These are phyloP conservation scores for Falco biarmicus DNA, from an alignment of 2,797 vertebrate species.

Conservation along the genomic window DNA sequence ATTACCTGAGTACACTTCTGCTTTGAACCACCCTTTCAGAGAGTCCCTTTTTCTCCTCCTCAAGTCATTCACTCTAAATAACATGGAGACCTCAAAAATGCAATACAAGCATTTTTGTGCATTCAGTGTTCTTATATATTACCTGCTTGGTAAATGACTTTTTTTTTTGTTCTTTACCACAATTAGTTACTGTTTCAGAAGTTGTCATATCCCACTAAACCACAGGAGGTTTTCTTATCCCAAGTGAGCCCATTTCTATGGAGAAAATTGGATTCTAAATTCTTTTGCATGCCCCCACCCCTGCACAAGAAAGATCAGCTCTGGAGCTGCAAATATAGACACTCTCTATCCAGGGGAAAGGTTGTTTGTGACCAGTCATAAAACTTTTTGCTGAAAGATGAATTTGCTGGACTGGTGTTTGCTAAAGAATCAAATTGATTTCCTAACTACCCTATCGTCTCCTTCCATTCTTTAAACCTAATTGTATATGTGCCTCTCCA, in stretches of 20 bases:
- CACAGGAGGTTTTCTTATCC: not conserved
- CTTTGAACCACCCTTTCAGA: not conserved
- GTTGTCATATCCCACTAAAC: not conserved
- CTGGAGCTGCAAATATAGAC: not conserved
- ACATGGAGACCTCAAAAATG: not conserved
- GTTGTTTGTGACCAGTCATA: not conserved
- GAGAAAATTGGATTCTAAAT: not conserved
- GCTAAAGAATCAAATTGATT: not conserved
- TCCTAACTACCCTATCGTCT: not conserved
- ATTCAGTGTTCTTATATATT: not conserved
- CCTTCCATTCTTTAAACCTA: not conserved
- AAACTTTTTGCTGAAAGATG: not conserved
- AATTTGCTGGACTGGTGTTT: not conserved
- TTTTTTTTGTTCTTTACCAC: not conserved
- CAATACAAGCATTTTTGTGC: not conserved
- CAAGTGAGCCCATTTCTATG: not conserved
- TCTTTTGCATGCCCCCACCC: not conserved
- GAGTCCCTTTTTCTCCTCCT: not conserved
- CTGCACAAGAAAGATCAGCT: not conserved
- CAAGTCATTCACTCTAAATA: not conserved
- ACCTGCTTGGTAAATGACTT: not conserved
- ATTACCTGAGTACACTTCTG: not conserved
- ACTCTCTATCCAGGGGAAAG: not conserved
- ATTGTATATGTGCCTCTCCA: not conserved
- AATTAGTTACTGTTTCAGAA: not conserved